Evolutionary conservation across 2,113 vertebrate species (phyloP).

Genomic region (Callithrix jacchus): DNA sequence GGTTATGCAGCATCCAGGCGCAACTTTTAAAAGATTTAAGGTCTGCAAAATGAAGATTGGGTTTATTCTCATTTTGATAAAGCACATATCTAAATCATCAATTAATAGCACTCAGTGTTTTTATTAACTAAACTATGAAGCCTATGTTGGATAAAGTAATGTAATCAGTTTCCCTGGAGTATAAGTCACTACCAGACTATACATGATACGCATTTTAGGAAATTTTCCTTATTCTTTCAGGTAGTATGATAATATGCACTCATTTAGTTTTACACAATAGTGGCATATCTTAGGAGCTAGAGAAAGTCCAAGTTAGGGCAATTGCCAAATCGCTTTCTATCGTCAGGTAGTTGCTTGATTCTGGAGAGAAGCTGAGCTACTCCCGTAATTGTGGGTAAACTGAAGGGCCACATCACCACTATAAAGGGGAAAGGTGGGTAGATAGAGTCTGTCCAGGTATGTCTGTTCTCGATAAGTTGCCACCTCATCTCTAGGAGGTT

Average conservation of each 20-base stretch:
- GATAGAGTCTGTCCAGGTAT: background rate
- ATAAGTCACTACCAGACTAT: background rate
- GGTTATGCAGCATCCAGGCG: background rate
- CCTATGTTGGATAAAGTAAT: background rate
- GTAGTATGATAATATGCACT: background rate
- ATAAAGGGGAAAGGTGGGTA: background rate
- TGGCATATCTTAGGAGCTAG: background rate
- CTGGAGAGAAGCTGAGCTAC: background rate
- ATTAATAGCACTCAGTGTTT: background rate
- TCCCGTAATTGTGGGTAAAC: background rate
- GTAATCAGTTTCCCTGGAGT: background rate
- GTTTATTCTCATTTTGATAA: background rate
- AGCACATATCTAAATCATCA: background rate
- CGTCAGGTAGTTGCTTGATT: conserved; percentile 1
- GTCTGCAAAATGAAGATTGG: background rate
- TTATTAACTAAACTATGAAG: conserved; percentile 10
- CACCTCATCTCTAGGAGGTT: background rate
- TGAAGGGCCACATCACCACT: background rate
- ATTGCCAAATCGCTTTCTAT: background rate
- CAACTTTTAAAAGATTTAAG: conserved; percentile 1
- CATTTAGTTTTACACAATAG: conserved; percentile 27
- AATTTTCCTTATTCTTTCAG: background rate
- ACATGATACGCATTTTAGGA: background rate
- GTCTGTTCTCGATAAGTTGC: background rate
- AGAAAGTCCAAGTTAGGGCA: background rate